phyloP scores from a whole-genome alignment of 2,113 vertebrate species.

The Cheirogaleus medius region DNA sequence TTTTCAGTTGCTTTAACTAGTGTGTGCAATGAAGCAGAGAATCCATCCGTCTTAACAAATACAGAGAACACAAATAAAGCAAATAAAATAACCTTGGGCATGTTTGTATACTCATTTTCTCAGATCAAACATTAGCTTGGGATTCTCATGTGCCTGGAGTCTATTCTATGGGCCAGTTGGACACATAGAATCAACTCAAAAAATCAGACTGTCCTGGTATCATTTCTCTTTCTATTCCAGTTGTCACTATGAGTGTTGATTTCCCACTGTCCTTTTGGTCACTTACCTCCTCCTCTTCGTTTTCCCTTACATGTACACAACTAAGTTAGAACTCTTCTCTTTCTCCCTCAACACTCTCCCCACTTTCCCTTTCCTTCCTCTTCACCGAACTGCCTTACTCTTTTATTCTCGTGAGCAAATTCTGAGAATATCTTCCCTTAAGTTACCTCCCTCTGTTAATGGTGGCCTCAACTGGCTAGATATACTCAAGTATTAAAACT shows the following conservation, averaged over 20 bases:
- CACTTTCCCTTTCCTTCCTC: background rate
- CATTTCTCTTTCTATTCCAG: background rate
- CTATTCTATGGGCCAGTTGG: background rate
- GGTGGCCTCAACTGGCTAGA: background rate
- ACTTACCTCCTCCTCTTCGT: background rate
- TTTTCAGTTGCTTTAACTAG: conserved; percentile 54
- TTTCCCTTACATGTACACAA: background rate
- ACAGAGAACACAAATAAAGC: conserved; percentile 45
- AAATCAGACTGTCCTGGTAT: background rate
- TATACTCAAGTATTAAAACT: background rate
- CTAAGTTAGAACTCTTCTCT: background rate
- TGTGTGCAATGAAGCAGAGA: conserved; percentile 51
- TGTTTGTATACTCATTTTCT: background rate
- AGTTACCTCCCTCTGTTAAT: background rate
- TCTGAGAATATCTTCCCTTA: background rate
- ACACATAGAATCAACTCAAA: background rate
- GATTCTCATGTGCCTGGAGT: background rate
- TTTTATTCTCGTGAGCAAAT: background rate
- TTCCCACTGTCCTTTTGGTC: background rate
- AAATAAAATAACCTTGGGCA: conserved; percentile 4
- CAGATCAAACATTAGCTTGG: background rate
- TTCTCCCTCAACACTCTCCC: background rate
- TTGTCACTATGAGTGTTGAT: background rate
- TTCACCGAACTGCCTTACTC: background rate
- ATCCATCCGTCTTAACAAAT: conserved; percentile 42